Evolutionary conservation across 2,888 invertebrate genomes (phyloP), one percentile per base, ranked within the genome.

Genomic region (Drosophila prolongata): DNA sequence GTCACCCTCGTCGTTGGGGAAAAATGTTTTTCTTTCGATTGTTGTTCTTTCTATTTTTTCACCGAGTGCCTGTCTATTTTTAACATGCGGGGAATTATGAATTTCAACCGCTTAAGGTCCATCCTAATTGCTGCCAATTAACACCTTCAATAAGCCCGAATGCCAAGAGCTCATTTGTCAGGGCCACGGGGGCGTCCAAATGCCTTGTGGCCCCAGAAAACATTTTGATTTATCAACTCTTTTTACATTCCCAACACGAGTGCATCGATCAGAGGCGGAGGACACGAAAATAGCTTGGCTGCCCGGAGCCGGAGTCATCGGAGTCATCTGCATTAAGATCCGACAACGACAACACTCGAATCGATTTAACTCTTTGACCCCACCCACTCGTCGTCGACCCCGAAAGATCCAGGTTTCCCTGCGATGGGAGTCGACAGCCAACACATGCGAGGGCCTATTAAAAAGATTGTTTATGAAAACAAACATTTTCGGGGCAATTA

Each of bases 391-490:
- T 59, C 67, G 49, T 19, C 40, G 38, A 34, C 24, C 49, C 47
- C 27, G 44, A 35, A 42, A 11, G 16, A 43, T 11, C 35, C 37
- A 34, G 34, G 42, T 50, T 64, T 38, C 6, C 19, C 13, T n/a
- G 34, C 14, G 24, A 53, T 65, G 38, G 30, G 42, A 56, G 46
- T 35, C 56, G 67, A 69, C 69, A 69, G 67, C 30, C 67, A 69
- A 66, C 70, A 66, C 37, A 79, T 67, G 79, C 73, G 53, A 59
- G 73, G 66, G 81, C 75, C 90, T 87, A 90, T 89, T 89, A 84
- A 89, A 89, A 71, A 89, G 89, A 90, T 89, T 82, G 87, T 91
- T 90, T 90, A 90, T 90, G 89, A 89, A 89, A 90, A 89, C 78
- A 89, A 90, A 91, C 90, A 89, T 90, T 90, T 86, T 82, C 80